phyloP scores from a whole-genome alignment of 2,113 vertebrate species.

The Python bivittatus region DNA sequence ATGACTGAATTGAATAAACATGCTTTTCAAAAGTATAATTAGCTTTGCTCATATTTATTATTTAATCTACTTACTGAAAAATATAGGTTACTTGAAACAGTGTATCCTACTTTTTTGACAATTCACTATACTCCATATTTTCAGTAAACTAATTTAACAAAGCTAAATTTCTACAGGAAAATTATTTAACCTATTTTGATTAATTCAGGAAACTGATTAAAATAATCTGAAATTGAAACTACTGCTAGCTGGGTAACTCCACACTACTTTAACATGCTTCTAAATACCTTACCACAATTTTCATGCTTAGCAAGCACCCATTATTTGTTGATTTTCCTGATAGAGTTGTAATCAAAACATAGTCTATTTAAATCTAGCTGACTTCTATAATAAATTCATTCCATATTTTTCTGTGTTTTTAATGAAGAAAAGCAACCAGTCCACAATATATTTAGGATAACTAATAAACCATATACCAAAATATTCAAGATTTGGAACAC shows the following conservation, averaged over 20 bases:
- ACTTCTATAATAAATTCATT: constrained; percentile 15
- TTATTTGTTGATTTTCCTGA: constrained; percentile 30
- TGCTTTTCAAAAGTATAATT: background rate
- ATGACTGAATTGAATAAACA: background rate
- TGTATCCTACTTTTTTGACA: background rate
- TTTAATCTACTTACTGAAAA: constrained; percentile 27
- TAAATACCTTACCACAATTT: constrained; percentile 11
- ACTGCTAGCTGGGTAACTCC: background rate
- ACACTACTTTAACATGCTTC: background rate
- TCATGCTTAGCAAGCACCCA: constrained; percentile 16
- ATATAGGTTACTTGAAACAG: background rate
- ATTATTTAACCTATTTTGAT: constrained; percentile 35
- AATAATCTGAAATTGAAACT: constrained; percentile 57
- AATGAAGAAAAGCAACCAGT: background rate
- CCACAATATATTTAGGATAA: background rate
- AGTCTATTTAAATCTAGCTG: constrained; percentile 13
- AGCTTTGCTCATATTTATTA: background rate
- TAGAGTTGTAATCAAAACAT: constrained; percentile 18
- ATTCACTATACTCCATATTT: constrained; percentile 25
- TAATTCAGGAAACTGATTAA: constrained; percentile 47
- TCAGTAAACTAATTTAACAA: constrained; percentile 22
- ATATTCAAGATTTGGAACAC: background rate
- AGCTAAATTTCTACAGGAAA: constrained; percentile 47
- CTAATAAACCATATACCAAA: background rate
- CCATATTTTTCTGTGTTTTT: background rate